Base-by-base conservation (phyloP, 1,140 invertebrate species). In the Drosophila ogumai region DNA sequence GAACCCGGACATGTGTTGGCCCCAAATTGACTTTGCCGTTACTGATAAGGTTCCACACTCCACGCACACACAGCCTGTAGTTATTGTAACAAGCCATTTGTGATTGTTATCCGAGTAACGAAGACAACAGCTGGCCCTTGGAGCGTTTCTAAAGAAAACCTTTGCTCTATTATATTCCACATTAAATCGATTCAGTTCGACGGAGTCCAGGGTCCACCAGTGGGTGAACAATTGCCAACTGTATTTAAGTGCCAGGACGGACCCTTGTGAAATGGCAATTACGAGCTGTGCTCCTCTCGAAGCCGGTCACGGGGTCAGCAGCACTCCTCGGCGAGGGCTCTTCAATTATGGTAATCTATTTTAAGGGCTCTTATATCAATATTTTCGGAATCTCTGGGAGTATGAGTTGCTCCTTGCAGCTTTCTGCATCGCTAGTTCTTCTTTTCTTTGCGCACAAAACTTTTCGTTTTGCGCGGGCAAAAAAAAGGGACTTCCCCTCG, bases 1-100 rank as follows among this genome's bases (percentile, higher is more conserved):
- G 78, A 81, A 81, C 71, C 49, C 15, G 78, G 78, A 81, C 78
- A 81, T 81, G 78, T 81, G 78, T 81, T 81, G 71, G 74, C 43
- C 63, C 61, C 65, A 81, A 81, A 81, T 81, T 81, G 79, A 81
- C 79, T 81, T 81, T 81, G 71, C 57, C 52, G 52, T 67, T 61
- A 75, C 69, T 80, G 77, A 80, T 80, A 75, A 80, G 61, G 40
- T 55, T 22, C 47, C 34, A 19, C 32, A 19, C 46, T 7, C 3
- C 13, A 0, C 12, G 3, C 34, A 25, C 17, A 25, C 28, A 3
- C 54, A 54, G 52, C 28, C 28, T 41, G 73, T 76, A 55, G 73
- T 67, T 67, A 76, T 60, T 67, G 74, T 76, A 59, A 55, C 41
- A 46, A 68, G 72, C 47, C 73, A 56, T 76, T 77, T 60, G 63